Evolutionary conservation across 2,113 vertebrate species (phyloP).

Genomic region (Phyllopteryx taeniolatus): DNA sequence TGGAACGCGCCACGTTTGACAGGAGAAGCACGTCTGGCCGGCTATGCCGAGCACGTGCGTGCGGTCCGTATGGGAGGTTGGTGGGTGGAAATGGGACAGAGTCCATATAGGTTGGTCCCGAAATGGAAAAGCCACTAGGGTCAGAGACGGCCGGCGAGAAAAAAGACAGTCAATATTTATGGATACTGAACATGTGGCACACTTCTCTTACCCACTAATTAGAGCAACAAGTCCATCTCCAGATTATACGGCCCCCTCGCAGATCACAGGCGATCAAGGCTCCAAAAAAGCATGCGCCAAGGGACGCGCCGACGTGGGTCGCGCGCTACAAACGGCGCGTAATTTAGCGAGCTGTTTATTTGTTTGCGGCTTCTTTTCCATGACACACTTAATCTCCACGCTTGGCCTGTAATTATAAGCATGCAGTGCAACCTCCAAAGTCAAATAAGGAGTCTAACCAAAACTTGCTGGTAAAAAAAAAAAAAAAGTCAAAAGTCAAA

Average conservation of each 20-base stretch:
- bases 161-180: conserved; percentile 90
- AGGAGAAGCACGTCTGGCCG: conserved; percentile 62
- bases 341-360: conserved; percentile 61
- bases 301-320: conserved; percentile 42
- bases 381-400: conserved; percentile 6
- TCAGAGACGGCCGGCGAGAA: conserved; percentile 82
- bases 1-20: conserved; percentile 60
- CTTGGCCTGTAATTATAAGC: conserved; percentile 7
- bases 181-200: conserved; percentile 86
- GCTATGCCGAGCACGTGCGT: conserved; percentile 29
- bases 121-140: conserved; percentile 87
- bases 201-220: conserved; percentile 84
- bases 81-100: conserved; percentile 58
- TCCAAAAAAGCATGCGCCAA: conserved; percentile 50
- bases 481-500: background rate
- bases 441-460: background rate
- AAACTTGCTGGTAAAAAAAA: background rate
- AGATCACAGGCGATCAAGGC: conserved; percentile 65
- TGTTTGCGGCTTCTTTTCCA: conserved; percentile 41
- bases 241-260: conserved; percentile 78
- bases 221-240: conserved; percentile 76
- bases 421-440: background rate
- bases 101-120: conserved; percentile 64
- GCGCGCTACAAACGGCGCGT: conserved; percentile 37
- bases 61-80: conserved; percentile 55